A percentile compares a stretch with the other conserved stretches of the same genome.
Evolutionary conservation across 2,888 invertebrate genomes (phyloP).

Genomic region (Herminia tarsipennalis): DNA sequence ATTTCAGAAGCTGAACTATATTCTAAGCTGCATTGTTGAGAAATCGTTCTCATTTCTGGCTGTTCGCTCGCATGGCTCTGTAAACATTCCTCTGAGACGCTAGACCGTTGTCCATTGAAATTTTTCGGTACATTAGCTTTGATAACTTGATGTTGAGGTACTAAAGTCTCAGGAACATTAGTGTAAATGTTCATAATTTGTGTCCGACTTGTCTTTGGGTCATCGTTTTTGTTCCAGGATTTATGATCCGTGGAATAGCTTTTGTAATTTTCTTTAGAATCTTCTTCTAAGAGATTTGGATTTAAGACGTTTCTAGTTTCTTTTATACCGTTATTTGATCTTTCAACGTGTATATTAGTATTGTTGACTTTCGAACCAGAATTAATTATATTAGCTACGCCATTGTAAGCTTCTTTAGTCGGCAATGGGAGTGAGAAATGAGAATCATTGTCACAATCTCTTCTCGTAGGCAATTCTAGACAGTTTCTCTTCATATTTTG

Average conservation of each 20-base stretch:
- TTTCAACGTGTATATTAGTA: conserved; percentile 91
- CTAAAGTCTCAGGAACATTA: conserved; percentile 86
- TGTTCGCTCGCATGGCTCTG: conserved; percentile 72
- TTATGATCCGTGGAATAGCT: conserved; percentile 71
- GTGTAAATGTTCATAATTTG: conserved; percentile 87
- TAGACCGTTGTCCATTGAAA: conserved; percentile 69
- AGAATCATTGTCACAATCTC: conserved; percentile 84
- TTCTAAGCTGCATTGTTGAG: conserved; percentile 90
- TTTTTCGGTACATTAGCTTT: conserved; percentile 67
- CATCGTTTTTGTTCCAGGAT: conserved; percentile 71
- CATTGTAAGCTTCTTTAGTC: conserved; percentile 77
- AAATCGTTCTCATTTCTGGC: conserved; percentile 87
- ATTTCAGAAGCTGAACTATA: conserved; percentile 87
- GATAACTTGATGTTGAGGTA: conserved; percentile 86
- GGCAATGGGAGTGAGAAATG: conserved; percentile 82
- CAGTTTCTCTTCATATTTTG: conserved; percentile 91
- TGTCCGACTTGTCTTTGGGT: conserved; percentile 64
- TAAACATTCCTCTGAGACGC: conserved; percentile 78
- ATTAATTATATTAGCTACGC: conserved; percentile 87
- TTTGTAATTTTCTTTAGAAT: conserved; percentile 85
- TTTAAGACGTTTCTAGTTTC: conserved; percentile 85
- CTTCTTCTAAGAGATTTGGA: conserved; percentile 88
- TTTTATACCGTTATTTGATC: conserved; percentile 82
- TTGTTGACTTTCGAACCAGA: conserved; percentile 92
- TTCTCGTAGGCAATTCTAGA: conserved; percentile 87